Evolutionary conservation across 2,888 invertebrate species (phyloP), one percentile per base, ranked within the genome.

Genomic region (Linnaemya vulpina): DNA sequence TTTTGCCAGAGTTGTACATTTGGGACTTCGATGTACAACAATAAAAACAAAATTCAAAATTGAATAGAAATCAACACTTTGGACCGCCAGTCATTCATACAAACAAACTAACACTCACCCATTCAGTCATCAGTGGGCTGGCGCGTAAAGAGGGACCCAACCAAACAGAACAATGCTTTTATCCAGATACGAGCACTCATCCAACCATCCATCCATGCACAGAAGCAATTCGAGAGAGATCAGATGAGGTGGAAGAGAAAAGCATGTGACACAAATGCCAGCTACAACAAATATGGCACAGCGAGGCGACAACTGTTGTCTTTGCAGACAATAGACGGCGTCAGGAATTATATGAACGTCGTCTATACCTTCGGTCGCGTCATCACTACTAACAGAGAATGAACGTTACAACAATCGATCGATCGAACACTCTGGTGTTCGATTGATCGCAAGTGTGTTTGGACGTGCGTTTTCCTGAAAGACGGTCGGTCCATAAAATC

Each of bases 231-330:
- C 30, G n/a, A 22, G 46, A 46, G 25, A 43, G 68, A 78, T 60
- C 15, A 43, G 70, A 63, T 71, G 78, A 79, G 71, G 78, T 82
- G 85, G 75, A 79, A 78, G 62, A 49, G 78, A 79, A 78, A 82
- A 85, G 78, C 78, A 85, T 85, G 78, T 85, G 85, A 85, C 85
- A 85, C 85, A 86, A 86, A 83, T 86, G 83, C 80, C 83, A 81
- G 49, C 60, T 82, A 87, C 82, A 87, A 84, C 90, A 90, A 90
- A 90, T 90, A 90, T 90, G 90, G 90, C 88, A 89, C 89, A 89
- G 86, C 87, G 86, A 90, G 90, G 90, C 90, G 90, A 90, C 90
- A 90, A 90, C 90, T 90, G 90, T 89, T 88, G 90, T 90, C 89
- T 82, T 85, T 78, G 65, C 49, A 79, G 81, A 67, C 85, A 78